Evolutionary conservation across 2,888 invertebrate species (phyloP).

Genomic region (Lasioglossum vierecki): DNA sequence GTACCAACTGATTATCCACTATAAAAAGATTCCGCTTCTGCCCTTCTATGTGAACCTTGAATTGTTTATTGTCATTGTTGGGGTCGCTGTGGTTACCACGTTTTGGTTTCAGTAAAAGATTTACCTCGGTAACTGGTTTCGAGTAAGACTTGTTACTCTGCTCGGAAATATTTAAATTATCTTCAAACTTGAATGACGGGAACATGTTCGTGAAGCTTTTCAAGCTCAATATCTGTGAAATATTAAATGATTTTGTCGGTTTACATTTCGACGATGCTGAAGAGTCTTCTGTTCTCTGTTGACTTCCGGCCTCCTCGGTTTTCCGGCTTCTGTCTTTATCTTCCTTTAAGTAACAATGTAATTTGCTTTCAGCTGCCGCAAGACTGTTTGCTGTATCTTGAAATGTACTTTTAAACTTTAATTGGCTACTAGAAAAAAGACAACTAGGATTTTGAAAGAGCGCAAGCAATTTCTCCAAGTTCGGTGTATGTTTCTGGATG

Average conservation of each 20-base stretch:
- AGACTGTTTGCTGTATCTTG: constrained; percentile 73
- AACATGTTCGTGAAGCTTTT: constrained; percentile 66
- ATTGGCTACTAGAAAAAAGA: constrained; percentile 84
- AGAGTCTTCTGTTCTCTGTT: constrained; percentile 47
- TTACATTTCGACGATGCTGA: constrained; percentile 43
- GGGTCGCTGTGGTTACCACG: constrained; percentile 1
- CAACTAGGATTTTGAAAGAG: constrained; percentile 88
- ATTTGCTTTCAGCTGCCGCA: constrained; percentile 75
- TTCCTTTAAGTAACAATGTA: constrained; percentile 76
- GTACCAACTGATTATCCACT: constrained; percentile 70
- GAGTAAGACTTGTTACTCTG: constrained; percentile 46
- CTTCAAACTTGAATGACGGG: constrained; percentile 63
- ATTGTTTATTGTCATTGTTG: constrained; percentile 22
- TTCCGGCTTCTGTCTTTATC: constrained; percentile 53
- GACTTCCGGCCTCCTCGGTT: neutral
- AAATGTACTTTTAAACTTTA: constrained; percentile 69
- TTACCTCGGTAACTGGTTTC: constrained; percentile 32
- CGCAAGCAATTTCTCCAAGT: constrained; percentile 88
- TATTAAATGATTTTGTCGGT: constrained; percentile 70
- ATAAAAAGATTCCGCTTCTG: constrained; percentile 49
- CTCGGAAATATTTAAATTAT: constrained; percentile 44
- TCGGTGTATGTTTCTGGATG: constrained; percentile 84
- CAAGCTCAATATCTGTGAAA: constrained; percentile 71
- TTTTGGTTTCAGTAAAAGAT: constrained; percentile 27
- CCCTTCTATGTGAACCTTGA: constrained; percentile 29